Conservation (phyloP, 2,797 vertebrate genomes). For the Eulemur rubriventer region DNA sequence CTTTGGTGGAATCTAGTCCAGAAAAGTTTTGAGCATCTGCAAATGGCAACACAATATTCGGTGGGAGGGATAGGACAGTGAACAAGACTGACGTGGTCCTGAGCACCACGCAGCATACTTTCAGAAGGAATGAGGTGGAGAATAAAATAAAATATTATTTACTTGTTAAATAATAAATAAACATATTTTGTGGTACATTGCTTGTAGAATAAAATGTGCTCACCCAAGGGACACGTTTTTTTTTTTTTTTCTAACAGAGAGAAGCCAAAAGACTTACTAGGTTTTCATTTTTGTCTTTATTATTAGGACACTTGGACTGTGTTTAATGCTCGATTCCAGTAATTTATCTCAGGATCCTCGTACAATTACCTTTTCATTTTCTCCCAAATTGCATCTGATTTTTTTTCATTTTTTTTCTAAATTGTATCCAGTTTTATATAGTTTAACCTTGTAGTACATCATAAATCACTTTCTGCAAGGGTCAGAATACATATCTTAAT, state of each 20-base stretch:
- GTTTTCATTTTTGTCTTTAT: constrained; percentile 44
- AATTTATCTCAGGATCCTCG: background rate
- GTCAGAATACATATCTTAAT: background rate
- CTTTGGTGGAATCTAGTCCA: background rate
- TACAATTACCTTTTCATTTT: constrained; percentile 20
- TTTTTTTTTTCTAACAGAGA: background rate
- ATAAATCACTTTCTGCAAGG: background rate
- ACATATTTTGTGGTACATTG: background rate
- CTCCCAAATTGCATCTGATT: background rate
- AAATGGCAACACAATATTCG: background rate
- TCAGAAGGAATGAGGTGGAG: background rate
- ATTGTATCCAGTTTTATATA: background rate
- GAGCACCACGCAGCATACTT: background rate
- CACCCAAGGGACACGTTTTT: background rate
- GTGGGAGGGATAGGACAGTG: background rate
- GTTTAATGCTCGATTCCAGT: background rate
- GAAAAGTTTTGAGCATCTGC: background rate
- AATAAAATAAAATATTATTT: background rate
- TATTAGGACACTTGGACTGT: background rate
- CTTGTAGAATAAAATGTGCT: constrained; percentile 20
- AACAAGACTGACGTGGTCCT: background rate
- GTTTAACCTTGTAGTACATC: background rate
- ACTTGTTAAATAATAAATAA: background rate
- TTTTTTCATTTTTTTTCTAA: background rate
- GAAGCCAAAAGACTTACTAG: background rate